phyloP scores from a whole-genome alignment of 2,113 vertebrate genomes.

The Passer montanus region DNA sequence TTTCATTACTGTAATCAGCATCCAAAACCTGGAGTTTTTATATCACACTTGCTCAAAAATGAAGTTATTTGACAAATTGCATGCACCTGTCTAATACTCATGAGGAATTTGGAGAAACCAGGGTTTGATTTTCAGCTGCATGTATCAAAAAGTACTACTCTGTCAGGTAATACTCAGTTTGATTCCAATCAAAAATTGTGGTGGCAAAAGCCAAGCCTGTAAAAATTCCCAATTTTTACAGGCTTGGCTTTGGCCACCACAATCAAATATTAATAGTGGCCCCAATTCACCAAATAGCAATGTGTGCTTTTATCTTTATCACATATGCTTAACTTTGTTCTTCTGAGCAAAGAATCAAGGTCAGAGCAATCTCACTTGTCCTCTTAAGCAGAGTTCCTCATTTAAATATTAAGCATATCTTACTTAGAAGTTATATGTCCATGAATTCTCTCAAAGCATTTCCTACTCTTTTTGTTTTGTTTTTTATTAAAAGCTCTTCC shows the following conservation, averaged over 20 bases:
- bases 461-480: neutral
- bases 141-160: neutral
- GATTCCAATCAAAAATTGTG: neutral
- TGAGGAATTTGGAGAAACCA: neutral
- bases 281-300: neutral
- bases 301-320: neutral
- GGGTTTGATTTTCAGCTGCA: neutral
- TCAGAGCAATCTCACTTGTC: neutral
- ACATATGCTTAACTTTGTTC: neutral
- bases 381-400: neutral
- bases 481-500: neutral
- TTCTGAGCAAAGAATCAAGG: slow-evolving; percentile 37
- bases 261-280: neutral
- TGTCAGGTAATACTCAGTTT: neutral
- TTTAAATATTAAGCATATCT: neutral
- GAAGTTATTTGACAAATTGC: neutral
- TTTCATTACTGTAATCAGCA: neutral
- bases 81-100: neutral
- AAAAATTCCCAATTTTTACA: neutral
- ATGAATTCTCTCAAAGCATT: neutral
- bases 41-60: neutral
- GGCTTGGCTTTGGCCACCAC: neutral
- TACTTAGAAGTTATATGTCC: neutral
- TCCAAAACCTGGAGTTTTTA: neutral
- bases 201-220: too few relatives aligned